Evolutionary conservation across 1,140 invertebrate species (phyloP).

Genomic region (Trichomalopsis sarcophagae): DNA sequence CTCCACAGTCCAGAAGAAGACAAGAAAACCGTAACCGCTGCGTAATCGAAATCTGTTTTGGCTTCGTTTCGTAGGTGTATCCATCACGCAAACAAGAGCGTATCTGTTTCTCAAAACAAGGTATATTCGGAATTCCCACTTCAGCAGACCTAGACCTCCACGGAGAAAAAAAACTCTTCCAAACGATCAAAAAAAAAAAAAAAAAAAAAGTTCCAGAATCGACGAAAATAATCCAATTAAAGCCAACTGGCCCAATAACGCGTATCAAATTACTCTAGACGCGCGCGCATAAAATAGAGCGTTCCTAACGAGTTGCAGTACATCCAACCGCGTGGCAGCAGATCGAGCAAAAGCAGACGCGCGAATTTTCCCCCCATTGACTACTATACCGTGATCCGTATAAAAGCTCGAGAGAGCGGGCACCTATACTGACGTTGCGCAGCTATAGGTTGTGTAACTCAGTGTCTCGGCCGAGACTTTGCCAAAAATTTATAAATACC

Average conservation of each 20-base stretch:
- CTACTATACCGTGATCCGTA: neutral
- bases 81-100: neutral
- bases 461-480: conserved; percentile 5
- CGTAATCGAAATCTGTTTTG: neutral
- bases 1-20: too few relatives aligned
- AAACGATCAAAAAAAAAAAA: too few relatives aligned
- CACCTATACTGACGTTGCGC: neutral
- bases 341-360: conserved; percentile 8
- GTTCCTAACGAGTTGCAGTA: conserved; percentile 8
- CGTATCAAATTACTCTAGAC: neutral
- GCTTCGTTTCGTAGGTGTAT: neutral
- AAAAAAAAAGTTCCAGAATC: neutral
- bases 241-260: neutral
- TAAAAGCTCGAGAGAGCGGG: too few relatives aligned
- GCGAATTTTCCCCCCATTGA: neutral
- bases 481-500: conserved; percentile 52
- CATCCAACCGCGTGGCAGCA: neutral
- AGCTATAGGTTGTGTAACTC: neutral
- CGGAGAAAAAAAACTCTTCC: neutral
- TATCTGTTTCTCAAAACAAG: neutral
- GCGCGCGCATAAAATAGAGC: conserved; percentile 8
- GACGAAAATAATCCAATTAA: conserved; percentile 12
- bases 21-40: too few relatives aligned
- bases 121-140: too few relatives aligned
- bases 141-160: neutral